Conservation (phyloP, 2,797 vertebrate species). For the Ctenosaura bakeri region DNA sequence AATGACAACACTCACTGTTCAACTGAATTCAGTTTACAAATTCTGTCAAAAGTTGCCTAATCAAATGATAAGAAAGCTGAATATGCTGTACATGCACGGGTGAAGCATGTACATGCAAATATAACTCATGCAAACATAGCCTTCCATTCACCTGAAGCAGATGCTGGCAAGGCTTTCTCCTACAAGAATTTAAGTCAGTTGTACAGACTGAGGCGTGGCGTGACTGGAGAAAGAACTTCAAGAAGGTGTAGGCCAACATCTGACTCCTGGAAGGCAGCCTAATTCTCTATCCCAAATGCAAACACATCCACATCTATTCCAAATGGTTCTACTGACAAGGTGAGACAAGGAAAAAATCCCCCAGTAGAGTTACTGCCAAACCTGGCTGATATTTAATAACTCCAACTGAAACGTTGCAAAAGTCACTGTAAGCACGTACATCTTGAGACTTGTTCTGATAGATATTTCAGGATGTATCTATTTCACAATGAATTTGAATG, state of each 20-base stretch:
- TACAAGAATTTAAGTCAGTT: background rate
- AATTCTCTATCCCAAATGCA: slow-evolving; percentile 22
- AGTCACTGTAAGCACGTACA: background rate
- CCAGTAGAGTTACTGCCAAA: background rate
- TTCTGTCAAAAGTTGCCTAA: background rate
- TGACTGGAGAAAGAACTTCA: slow-evolving; percentile 30
- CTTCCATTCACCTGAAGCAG: background rate
- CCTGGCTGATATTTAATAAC: background rate
- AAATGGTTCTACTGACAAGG: background rate
- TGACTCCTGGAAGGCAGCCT: background rate
- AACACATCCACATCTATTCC: slow-evolving; percentile 15
- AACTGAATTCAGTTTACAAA: background rate
- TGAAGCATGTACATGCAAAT: background rate
- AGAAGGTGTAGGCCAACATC: background rate
- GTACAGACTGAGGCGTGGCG: slow-evolving; percentile 20
- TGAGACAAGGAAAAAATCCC: background rate
- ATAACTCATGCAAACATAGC: background rate
- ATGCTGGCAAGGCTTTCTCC: background rate
- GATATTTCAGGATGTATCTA: background rate
- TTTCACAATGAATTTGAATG: background rate
- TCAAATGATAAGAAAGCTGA: background rate
- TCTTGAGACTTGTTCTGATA: background rate
- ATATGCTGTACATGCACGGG: background rate
- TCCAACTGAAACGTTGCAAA: background rate
- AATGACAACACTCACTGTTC: background rate